A percentile compares a stretch with the other conserved stretches of the same genome.
Conservation (phyloP, 2,888 invertebrate genomes). For the Perizoma flavofasciatum region DNA sequence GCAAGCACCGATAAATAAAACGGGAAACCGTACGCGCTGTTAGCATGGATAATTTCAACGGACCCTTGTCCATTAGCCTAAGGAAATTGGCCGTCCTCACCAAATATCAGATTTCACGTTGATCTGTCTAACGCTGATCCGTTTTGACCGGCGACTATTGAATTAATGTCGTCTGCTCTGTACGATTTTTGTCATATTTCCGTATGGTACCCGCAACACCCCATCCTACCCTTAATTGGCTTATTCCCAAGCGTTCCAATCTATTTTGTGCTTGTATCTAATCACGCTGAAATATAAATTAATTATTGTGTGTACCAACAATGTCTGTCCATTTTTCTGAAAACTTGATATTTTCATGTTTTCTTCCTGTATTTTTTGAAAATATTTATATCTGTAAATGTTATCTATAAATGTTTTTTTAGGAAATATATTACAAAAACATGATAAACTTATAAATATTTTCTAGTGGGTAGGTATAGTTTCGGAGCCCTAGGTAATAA, state of each 20-base stretch:
- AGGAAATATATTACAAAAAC: no score
- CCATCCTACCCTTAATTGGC: conserved; percentile 43
- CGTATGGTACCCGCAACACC: conserved; percentile 50
- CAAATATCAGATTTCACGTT: conserved; percentile 81
- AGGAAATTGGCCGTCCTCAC: conserved; percentile 75
- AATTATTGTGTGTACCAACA: no score
- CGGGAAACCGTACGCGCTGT: conserved; percentile 43
- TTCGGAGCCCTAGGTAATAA: conserved; percentile 15
- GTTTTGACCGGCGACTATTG: conserved; percentile 76
- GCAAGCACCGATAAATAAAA: conserved; percentile 19
- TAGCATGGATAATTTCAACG: conserved; percentile 64
- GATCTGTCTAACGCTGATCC: conserved; percentile 78
- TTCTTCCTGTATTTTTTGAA: no score
- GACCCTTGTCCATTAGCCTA: conserved; percentile 75
- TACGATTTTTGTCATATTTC: conserved; percentile 77
- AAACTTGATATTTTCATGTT: no score
- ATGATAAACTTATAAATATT: no score
- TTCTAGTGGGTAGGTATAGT: no score
- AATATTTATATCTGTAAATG: no score
- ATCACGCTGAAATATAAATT: not conserved
- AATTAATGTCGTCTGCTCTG: conserved; percentile 78
- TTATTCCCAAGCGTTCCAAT: conserved; percentile 29
- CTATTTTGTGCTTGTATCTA: conserved; percentile 1
- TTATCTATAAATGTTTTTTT: no score
- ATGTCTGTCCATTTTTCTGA: no score